These are phyloP conservation scores for Eristalis pertinax DNA, from an alignment of 2,888 invertebrate genomes.

Conservation along the genomic window DNA sequence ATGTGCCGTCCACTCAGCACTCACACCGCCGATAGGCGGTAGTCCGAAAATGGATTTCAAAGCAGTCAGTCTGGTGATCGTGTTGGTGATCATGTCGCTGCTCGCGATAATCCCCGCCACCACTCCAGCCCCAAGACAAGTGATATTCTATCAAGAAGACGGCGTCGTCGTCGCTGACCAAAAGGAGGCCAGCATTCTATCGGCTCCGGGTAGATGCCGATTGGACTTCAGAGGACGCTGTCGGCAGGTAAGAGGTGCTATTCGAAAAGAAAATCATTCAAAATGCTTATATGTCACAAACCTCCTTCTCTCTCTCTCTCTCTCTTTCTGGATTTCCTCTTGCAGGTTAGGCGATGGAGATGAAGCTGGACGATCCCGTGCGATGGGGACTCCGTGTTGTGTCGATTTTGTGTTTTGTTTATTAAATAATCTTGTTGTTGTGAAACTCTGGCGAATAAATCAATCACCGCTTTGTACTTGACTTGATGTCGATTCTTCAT, in stretches of 20 bases:
- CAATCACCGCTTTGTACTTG: not conserved
- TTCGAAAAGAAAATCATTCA: not conserved
- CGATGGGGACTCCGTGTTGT: not conserved
- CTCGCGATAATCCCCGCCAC: constrained; percentile 15
- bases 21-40: not conserved
- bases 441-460: constrained; percentile 5
- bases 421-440: constrained; percentile 9
- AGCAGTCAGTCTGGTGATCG: constrained; percentile 43
- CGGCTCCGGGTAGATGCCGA: constrained; percentile 13
- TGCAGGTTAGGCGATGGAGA: constrained; percentile 43
- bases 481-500: not conserved
- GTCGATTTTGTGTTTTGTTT: constrained; percentile 24
- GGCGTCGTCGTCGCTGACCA: not conserved
- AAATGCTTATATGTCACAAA: not conserved
- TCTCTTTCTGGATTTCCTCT: not conserved
- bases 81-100: constrained; percentile 32
- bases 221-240: constrained; percentile 53
- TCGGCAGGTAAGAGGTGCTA: constrained; percentile 34
- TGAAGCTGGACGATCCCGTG: constrained; percentile 1
- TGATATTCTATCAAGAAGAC: constrained; percentile 44
- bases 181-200: constrained; percentile 32
- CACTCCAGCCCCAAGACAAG: constrained; percentile 46
- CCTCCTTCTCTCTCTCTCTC: not conserved
- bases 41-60: constrained; percentile 62
- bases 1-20: not conserved